Evolutionary conservation across 2,888 invertebrate genomes (phyloP).

Genomic region (Cancer borealis): DNA sequence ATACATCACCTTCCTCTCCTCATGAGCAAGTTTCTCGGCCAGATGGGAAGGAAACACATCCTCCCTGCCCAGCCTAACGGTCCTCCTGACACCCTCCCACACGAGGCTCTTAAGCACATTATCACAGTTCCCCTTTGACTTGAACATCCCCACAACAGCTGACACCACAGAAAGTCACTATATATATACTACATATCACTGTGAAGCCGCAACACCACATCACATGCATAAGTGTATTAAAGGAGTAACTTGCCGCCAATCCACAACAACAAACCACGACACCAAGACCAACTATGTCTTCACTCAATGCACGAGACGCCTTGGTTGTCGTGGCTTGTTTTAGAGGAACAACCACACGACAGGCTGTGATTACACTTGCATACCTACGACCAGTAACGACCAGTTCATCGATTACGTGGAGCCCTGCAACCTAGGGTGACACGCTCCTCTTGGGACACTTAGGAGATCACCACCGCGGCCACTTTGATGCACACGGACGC

Average conservation of each 20-base stretch:
- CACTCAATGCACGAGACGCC: not conserved
- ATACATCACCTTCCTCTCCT: not conserved
- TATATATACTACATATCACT: conserved; percentile 10
- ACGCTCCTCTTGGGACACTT: not conserved
- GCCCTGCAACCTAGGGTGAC: not conserved
- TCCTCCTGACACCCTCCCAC: conserved; percentile 3
- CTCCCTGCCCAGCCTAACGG: not conserved
- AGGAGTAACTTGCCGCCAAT: not conserved
- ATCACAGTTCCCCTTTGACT: conserved; percentile 46
- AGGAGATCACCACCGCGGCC: not conserved
- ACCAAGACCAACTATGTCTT: not conserved
- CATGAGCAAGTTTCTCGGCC: not conserved
- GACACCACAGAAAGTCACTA: not conserved
- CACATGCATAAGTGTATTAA: conserved; percentile 3
- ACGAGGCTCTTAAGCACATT: conserved; percentile 31
- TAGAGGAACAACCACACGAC: not conserved
- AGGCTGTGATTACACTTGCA: not conserved
- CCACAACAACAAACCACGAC: not conserved
- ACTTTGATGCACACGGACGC: not conserved
- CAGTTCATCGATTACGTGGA: conserved; percentile 16
- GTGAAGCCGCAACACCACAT: not conserved
- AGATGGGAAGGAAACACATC: not conserved
- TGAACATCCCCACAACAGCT: conserved; percentile 12
- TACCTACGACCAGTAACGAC: conserved; percentile 23
- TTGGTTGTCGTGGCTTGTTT: not conserved